Conservation (phyloP, 2,888 invertebrate genomes). For the Chloromyia formosa region DNA sequence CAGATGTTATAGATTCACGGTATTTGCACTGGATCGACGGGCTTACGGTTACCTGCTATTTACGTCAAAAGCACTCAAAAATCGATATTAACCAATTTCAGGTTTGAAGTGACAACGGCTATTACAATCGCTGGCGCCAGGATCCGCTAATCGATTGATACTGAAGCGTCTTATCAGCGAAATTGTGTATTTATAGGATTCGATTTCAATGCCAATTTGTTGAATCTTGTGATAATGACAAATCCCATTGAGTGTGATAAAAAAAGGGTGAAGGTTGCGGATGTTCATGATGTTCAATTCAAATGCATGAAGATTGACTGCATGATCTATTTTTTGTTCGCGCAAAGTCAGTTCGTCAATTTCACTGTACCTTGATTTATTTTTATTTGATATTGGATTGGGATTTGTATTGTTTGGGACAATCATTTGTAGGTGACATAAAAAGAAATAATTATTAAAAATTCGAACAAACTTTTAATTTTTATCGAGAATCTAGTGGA, state of each 20-base stretch:
- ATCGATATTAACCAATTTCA: constrained; percentile 21
- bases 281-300: constrained; percentile 5
- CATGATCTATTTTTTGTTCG: background rate
- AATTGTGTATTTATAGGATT: constrained; percentile 30
- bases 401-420: no score
- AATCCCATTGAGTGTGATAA: background rate
- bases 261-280: constrained; percentile 34
- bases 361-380: background rate
- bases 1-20: background rate
- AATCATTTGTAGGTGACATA: no score
- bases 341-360: background rate
- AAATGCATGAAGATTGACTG: background rate
- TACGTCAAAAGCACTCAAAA: background rate
- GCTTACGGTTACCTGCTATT: constrained; percentile 24
- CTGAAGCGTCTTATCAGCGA: constrained; percentile 8
- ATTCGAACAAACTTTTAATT: no score
- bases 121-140: constrained; percentile 27
- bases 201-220: constrained; percentile 34
- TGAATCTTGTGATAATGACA: constrained; percentile 25
- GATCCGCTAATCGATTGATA: constrained; percentile 35
- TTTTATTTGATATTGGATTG: no score
- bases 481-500: no score
- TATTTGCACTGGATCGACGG: background rate
- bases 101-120: constrained; percentile 21
- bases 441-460: no score